These are phyloP conservation scores for Mylabris sibirica DNA, from an alignment of 2,888 invertebrate species.

Conservation along the genomic window DNA sequence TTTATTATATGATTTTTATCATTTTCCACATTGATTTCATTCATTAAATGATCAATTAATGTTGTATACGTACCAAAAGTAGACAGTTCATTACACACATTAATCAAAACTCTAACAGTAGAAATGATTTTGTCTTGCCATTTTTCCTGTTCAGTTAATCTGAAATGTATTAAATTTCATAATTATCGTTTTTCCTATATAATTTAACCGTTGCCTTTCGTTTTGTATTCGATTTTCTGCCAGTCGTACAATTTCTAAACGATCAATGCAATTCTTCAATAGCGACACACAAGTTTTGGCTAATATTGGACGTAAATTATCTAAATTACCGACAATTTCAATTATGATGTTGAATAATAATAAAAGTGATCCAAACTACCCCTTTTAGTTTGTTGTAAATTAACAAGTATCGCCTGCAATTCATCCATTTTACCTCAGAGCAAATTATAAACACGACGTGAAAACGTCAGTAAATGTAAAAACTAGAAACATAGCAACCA, in stretches of 20 bases:
- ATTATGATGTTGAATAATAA: neutral
- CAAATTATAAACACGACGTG: too few relatives aligned
- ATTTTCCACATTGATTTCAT: neutral
- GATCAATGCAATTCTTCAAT: neutral
- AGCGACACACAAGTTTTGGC: neutral
- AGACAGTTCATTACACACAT: conserved; percentile 5
- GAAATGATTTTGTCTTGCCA: conserved; percentile 4
- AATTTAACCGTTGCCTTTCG: conserved; percentile 10
- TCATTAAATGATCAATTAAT: neutral
- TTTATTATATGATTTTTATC: neutral
- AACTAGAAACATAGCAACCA: too few relatives aligned
- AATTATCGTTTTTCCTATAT: neutral
- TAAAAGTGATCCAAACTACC: neutral
- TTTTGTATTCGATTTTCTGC: neutral
- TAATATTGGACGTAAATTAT: neutral
- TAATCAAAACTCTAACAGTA: neutral
- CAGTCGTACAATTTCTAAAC: neutral
- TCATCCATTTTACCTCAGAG: too few relatives aligned
- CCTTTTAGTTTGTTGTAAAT: too few relatives aligned
- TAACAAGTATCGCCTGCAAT: too few relatives aligned
- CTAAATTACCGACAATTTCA: neutral
- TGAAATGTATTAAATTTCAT: neutral
- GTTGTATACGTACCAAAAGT: neutral
- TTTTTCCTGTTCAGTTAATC: neutral
- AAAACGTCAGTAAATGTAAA: too few relatives aligned